Evolutionary conservation across 2,888 invertebrate genomes (phyloP), one percentile per base, ranked within the genome.

Genomic region (Lasiommata megera): DNA sequence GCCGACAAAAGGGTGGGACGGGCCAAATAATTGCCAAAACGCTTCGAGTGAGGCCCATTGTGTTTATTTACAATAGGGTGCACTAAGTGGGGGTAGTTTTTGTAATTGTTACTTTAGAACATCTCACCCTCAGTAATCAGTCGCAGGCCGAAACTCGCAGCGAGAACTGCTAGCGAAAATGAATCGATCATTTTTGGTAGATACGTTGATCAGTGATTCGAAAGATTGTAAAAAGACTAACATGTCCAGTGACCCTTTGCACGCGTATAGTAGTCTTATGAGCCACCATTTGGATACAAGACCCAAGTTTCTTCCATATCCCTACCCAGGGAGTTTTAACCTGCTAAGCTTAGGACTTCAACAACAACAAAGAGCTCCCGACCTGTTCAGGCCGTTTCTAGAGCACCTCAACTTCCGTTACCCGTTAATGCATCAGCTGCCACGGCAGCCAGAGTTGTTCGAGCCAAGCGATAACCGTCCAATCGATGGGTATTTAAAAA

Each of bases 171-270:
- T 41, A 55, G 37, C 44, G 54, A 66, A 87, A 70, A 96, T 96
- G 95, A 96, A 96, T 61, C 93, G 95, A 67, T 96, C 96, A 65
- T 96, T 96, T 75, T 81, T 96, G 56, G 95, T 96, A 74, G 96
- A 96, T 74, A 94, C 96, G 52, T 82, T 96, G 56, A 95, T 96
- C 65, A 94, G 93, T 86, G 93, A 93, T 57, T 77, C 93, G 41
- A 93, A 93, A 67, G 88, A 90, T 58, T 82, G 80, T 47, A 82
- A 84, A 68, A 81, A 81, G 70, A 69, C 75, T 56, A 79, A 84
- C 63, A 67, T 84, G 71, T 64, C 84, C 66, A 79, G 82, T 80
- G 86, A 92, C 75, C 63, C 84, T 65, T 65, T 84, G 59, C 70
- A 84, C 62, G 74, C 83, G n/a, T 84, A 89, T 64, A 76, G 83